Percentiles rank a stretch among this genome's conserved stretches.
Evolutionary conservation across 2,797 vertebrate species (phyloP).

Genomic region (Amblyraja radiata): DNA sequence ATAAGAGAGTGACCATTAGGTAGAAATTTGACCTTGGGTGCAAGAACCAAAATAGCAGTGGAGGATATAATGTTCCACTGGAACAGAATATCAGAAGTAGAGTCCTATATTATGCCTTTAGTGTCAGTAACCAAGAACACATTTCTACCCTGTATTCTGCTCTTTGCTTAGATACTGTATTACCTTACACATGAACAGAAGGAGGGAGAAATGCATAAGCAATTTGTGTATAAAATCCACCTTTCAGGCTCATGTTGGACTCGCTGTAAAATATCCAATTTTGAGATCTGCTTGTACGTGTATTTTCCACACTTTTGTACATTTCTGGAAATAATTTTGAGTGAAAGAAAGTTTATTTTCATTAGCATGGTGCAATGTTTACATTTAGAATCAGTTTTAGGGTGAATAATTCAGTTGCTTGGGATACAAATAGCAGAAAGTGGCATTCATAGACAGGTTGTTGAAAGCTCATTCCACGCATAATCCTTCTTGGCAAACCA

Average conservation of each 20-base stretch:
- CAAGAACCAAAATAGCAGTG: too few species aligned
- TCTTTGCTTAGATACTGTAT: not conserved
- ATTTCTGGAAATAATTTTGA: not conserved
- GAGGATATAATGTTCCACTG: too few species aligned
- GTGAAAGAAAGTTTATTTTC: not conserved
- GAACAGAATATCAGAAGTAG: too few species aligned
- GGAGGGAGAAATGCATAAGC: too few species aligned
- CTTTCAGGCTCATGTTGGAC: too few species aligned
- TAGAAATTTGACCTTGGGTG: too few species aligned
- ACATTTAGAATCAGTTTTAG: not conserved
- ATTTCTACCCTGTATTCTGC: not conserved
- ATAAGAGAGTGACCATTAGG: not conserved
- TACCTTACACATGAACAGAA: too few species aligned
- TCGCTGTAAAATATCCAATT: not conserved
- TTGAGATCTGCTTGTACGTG: not conserved
- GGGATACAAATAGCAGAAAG: not conserved
- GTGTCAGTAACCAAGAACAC: too few species aligned
- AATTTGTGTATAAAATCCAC: too few species aligned
- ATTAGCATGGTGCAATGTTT: not conserved
- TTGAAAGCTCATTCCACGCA: not conserved
- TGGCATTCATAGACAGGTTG: not conserved
- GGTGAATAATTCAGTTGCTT: not conserved
- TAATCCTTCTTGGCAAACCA: slow-evolving; percentile 4
- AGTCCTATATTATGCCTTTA: too few species aligned
- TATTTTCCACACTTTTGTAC: too few species aligned